Evolutionary conservation across 53 echinoderm and acorn worm genomes (phyloP).

Genomic region (Arbacia lixula): DNA sequence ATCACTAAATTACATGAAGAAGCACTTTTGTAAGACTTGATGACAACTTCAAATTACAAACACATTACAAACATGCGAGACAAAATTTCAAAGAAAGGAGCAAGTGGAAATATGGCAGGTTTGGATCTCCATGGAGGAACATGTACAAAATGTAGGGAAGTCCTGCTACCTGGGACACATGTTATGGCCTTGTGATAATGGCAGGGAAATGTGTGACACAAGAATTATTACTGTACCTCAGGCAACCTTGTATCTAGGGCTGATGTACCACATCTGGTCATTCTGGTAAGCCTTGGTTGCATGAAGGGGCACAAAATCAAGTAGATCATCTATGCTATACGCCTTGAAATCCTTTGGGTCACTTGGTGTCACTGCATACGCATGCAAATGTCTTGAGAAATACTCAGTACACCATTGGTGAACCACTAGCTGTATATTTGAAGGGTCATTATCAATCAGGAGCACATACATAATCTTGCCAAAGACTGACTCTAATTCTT

Average conservation of each 20-base stretch:
- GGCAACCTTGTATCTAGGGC: slow-evolving; percentile 51
- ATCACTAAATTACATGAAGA: slow-evolving; percentile 30
- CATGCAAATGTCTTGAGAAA: slow-evolving; percentile 50
- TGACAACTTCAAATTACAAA: background rate
- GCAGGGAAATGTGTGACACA: slow-evolving; percentile 32
- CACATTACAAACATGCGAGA: background rate
- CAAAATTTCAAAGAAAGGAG: slow-evolving; percentile 17
- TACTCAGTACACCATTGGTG: slow-evolving; percentile 27
- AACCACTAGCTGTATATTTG: slow-evolving; percentile 20
- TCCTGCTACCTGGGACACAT: slow-evolving; percentile 28
- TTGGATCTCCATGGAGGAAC: too few relatives aligned
- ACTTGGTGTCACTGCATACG: slow-evolving; percentile 39
- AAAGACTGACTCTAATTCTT: slow-evolving; percentile 50
- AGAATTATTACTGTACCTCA: slow-evolving; percentile 43
- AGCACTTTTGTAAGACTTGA: slow-evolving; percentile 20
- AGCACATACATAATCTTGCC: slow-evolving; percentile 23
- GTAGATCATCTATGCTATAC: slow-evolving; percentile 16
- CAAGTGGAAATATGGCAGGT: background rate
- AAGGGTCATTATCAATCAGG: slow-evolving; percentile 16
- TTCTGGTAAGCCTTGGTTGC: slow-evolving; percentile 54
- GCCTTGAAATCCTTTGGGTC: slow-evolving; percentile 4
- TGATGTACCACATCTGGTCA: slow-evolving; percentile 50
- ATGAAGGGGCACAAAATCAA: slow-evolving; percentile 56
- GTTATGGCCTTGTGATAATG: slow-evolving; percentile 8
- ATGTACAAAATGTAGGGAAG: too few relatives aligned